Evolutionary conservation across 35 echinoderm and acorn worm species (phyloP), one percentile per base, ranked within the genome.

Genomic region (Acanthaster planci): DNA sequence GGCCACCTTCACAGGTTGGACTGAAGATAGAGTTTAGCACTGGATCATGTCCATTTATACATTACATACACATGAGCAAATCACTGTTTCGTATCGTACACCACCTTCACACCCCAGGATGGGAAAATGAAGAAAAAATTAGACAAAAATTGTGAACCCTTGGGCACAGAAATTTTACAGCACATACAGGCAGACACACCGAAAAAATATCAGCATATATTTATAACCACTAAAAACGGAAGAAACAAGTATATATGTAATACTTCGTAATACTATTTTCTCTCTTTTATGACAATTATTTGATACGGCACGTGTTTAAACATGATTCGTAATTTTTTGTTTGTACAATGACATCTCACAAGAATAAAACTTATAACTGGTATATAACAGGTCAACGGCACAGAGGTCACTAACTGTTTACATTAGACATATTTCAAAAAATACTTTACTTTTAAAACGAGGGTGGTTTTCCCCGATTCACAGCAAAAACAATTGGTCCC

Each of bases 131-230:
- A 47, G 42, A 47, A 47, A 47, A 47, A 12, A 47, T n/a, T n/a
- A n/a, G n/a, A n/a, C n/a, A 47, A 47, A 47, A 47, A 47, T 47
- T 4, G 12, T 12, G 12, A 47, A 47, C n/a, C n/a, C n/a, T 36
- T 72, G 64, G 23, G 15, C 64, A 72, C 64, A 29, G 10, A 12
- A 26, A 47, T 47, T 19, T 35, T 72, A 26, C 64, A 72, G 64
- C 64, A 72, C 34, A 27, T 72, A 72, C 64, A 72, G 22, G 64
- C 64, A 29, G 30, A 72, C 64, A 72, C n/a, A 34, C 21, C 64
- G 26, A 72, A 34, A 59, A 72, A 72, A 72, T 72, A 72, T 26
- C 34, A 72, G 64, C 22, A 72, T 72, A 72, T 72, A 72, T 72
- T 14, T 72, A 72, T 72, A 15, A 21, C 22, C 64, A 72, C 1